phyloP scores from a whole-genome alignment of 1,140 invertebrate genomes.

The Ips typographus region DNA sequence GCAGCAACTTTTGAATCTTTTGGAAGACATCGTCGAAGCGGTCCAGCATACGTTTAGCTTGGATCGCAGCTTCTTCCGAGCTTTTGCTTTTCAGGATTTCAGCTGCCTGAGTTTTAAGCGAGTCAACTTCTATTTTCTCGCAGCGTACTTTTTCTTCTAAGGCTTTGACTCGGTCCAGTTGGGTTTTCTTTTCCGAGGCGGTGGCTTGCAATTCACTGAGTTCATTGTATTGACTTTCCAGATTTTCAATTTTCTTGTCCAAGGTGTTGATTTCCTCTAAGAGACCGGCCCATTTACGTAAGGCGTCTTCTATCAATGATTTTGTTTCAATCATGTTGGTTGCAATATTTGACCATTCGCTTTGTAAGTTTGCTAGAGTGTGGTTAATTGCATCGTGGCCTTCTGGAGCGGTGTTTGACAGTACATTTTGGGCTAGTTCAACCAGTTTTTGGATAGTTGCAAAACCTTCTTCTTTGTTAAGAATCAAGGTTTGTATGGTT shows the following conservation, averaged over 20 bases:
- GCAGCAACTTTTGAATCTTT: constrained; percentile 69
- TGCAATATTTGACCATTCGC: constrained; percentile 84
- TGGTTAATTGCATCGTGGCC: constrained; percentile 85
- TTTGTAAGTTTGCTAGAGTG: constrained; percentile 81
- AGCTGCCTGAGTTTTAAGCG: constrained; percentile 79
- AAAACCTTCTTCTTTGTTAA: constrained; percentile 90
- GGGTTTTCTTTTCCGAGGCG: constrained; percentile 80
- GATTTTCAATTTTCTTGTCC: constrained; percentile 77
- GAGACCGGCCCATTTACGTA: constrained; percentile 86
- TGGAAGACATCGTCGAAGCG: constrained; percentile 75
- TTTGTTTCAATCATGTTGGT: constrained; percentile 89
- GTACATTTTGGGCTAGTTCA: constrained; percentile 86
- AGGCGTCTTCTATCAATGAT: constrained; percentile 82
- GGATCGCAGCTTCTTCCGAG: constrained; percentile 76
- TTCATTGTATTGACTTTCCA: constrained; percentile 72
- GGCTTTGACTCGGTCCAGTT: constrained; percentile 81
- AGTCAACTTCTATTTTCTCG: constrained; percentile 91
- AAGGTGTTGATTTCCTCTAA: constrained; percentile 84
- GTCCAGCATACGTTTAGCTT: constrained; percentile 82
- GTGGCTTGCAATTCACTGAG: constrained; percentile 74
- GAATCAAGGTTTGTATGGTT: constrained; percentile 80
- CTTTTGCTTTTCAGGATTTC: constrained; percentile 85
- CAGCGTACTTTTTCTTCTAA: constrained; percentile 87
- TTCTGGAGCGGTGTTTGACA: constrained; percentile 86
- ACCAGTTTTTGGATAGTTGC: constrained; percentile 82